Percentiles rank a stretch among this genome's conserved stretches.
Conservation (phyloP, 2,113 vertebrate species). For the Edolisoma coerulescens region DNA sequence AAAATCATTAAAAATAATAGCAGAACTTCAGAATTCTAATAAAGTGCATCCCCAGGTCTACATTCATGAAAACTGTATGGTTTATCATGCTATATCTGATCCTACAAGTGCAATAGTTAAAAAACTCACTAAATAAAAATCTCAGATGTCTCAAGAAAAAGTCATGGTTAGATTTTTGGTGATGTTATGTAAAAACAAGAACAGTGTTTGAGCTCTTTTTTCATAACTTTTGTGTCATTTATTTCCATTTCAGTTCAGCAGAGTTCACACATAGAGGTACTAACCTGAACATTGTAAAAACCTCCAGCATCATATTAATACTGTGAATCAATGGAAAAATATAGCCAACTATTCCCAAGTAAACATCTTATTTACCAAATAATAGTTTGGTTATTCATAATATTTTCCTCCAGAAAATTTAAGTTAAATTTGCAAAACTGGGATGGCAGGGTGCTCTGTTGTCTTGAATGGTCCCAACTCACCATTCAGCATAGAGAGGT, state of each 20-base stretch:
- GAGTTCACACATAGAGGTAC: background rate
- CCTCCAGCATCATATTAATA: background rate
- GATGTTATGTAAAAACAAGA: background rate
- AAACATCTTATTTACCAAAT: background rate
- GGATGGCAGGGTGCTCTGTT: rapidly evolving
- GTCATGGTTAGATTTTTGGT: background rate
- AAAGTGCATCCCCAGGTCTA: background rate
- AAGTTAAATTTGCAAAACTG: background rate
- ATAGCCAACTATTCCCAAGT: background rate
- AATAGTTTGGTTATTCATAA: background rate
- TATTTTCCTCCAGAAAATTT: background rate
- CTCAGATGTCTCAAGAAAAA: background rate
- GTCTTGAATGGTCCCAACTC: background rate
- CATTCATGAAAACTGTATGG: background rate
- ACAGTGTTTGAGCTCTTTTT: background rate
- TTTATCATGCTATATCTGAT: background rate
- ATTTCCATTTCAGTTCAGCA: background rate
- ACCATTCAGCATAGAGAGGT: background rate
- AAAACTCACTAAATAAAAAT: background rate
- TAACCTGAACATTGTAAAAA: background rate
- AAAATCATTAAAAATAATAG: background rate
- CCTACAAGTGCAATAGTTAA: background rate
- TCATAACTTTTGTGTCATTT: background rate
- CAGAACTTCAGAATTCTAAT: background rate
- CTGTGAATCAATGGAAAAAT: background rate